Conservation (phyloP, 2,888 invertebrate genomes). For the Meandrusa payeni region DNA sequence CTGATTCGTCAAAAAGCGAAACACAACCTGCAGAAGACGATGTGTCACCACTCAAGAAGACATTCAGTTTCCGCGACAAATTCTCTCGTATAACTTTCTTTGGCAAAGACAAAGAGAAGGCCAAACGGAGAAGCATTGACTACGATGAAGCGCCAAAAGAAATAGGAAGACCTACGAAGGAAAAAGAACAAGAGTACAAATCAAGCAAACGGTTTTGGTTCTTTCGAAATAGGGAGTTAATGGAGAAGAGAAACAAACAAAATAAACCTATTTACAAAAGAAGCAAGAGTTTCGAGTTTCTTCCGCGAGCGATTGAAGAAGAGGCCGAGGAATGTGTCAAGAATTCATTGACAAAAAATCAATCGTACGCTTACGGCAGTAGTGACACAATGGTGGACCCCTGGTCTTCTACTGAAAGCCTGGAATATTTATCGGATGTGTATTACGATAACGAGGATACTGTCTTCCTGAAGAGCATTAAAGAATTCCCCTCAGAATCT, state of each 20-base stretch:
- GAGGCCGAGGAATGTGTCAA: slow-evolving; percentile 39
- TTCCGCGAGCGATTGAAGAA: slow-evolving; percentile 60
- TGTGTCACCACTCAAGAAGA: slow-evolving; percentile 59
- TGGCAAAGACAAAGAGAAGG: slow-evolving; percentile 49
- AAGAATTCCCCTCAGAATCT: slow-evolving; percentile 50
- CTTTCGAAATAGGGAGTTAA: slow-evolving; percentile 57
- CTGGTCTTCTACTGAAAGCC: slow-evolving; percentile 62
- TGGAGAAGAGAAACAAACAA: slow-evolving; percentile 41
- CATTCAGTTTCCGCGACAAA: slow-evolving; percentile 69
- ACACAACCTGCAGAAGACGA: slow-evolving; percentile 54
- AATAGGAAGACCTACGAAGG: not conserved
- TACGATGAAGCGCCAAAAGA: slow-evolving; percentile 44
- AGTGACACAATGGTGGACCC: slow-evolving; percentile 58
- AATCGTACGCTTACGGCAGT: slow-evolving; percentile 58
- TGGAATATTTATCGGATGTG: slow-evolving; percentile 61
- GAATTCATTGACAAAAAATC: slow-evolving; percentile 38
- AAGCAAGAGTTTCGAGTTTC: slow-evolving; percentile 72
- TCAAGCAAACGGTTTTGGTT: slow-evolving; percentile 68
- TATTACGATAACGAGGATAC: slow-evolving; percentile 60
- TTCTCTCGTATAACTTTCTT: slow-evolving; percentile 63
- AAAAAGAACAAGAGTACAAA: slow-evolving; percentile 51
- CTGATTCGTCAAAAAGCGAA: slow-evolving; percentile 48
- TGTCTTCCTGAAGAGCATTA: slow-evolving; percentile 61
- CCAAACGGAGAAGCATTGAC: slow-evolving; percentile 51
- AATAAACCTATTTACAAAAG: slow-evolving; percentile 54